These are phyloP conservation scores for Gnathonemus longibarbis DNA, from an alignment of 2,113 vertebrate species.

Conservation along the genomic window DNA sequence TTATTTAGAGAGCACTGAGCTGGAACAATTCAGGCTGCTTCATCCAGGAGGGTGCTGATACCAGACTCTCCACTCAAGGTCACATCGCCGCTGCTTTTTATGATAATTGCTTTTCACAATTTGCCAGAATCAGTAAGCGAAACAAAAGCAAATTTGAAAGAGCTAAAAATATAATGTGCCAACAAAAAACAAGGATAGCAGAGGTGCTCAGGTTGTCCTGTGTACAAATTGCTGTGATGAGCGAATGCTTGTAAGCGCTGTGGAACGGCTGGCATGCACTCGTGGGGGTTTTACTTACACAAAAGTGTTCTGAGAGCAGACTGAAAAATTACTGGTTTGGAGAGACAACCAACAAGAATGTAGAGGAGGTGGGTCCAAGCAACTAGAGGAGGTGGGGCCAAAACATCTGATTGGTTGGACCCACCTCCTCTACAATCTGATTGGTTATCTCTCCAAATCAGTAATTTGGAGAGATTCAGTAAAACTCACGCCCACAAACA, in stretches of 20 bases:
- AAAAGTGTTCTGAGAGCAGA: too few species aligned
- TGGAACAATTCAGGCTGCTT: conserved; percentile 10
- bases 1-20: conserved; percentile 17
- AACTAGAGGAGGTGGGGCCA: too few species aligned
- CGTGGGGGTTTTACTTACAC: neutral
- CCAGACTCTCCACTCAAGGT: conserved; percentile 11
- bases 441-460: neutral
- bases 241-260: neutral
- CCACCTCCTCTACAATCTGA: neutral
- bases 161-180: neutral
- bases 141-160: neutral
- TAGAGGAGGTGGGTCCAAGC: neutral
- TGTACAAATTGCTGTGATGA: neutral
- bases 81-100: conserved; percentile 1
- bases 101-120: neutral
- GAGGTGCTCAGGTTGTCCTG: neutral
- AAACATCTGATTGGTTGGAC: neutral
- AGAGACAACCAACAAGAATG: neutral
- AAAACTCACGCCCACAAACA: neutral
- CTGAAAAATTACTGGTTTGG: too few species aligned
- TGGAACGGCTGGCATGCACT: neutral
- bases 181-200: neutral
- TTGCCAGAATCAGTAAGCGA: neutral
- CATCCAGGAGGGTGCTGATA: neutral
- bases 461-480: neutral